Evolutionary conservation across 2,113 vertebrate species (phyloP), one percentile per base, ranked within the genome.

Genomic region (Catharus minimus): DNA sequence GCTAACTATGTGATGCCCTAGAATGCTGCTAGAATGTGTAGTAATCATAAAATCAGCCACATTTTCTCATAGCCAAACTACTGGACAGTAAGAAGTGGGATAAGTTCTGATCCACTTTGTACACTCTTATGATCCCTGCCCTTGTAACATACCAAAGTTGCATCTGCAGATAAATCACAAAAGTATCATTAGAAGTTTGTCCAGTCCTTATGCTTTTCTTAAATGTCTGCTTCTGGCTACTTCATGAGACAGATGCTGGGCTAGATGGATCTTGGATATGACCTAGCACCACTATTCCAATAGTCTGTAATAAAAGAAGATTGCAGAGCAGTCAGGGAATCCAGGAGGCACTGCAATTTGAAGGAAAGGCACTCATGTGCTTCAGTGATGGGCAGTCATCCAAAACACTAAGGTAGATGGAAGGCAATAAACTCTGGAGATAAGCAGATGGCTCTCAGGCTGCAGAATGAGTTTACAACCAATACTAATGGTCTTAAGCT

Each of bases 401-500:
- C 76, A 93, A 88, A 96, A 66, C 11, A 9, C 50, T 82, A 73
- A 83, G 82, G 92, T 93, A 82, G 75, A 88, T 69, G 62, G 79
- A 74, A 75, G 60, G 67, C 80, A 95, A 88, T 93, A 87, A 94
- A 91, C 67, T 68, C 52, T 1, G 0, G 58, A 80, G 94, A 94
- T 83, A 95, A 88, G 72, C 71, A 94, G 67, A 90, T 86, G 62
- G 82, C 55, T 91, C 46, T 66, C 55, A 72, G 86, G 67, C 46
- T 74, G 41, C 43, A 88, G 64, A 92, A 78, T 15, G 5, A 77
- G 39, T 80, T 86, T 79, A 68, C 49, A 87, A 26, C 41, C 69
- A 89, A 78, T 57, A 67, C 17, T 72, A 90, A 84, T 47, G 53
- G 49, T 81, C 77, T 86, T 78, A 38, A 66, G 57, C 36, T 57